phyloP scores from a whole-genome alignment of 1,140 invertebrate species.

The Leptinotarsa undecemlineata region DNA sequence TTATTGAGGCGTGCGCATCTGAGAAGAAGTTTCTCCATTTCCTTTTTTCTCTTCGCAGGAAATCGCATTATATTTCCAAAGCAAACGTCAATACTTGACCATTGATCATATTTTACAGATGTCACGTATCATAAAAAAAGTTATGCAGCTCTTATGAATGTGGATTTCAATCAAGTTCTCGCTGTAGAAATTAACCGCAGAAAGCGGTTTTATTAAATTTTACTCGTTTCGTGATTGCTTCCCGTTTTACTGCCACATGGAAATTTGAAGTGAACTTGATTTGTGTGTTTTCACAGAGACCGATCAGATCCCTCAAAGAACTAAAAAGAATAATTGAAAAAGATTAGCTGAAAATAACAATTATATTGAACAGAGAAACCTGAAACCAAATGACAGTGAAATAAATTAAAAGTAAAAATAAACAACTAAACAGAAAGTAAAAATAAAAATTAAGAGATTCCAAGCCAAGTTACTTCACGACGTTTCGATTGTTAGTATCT shows the following conservation, averaged over 20 bases:
- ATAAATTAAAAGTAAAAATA: no score
- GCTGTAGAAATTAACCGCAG: constrained; percentile 19
- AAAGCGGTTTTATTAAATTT: constrained; percentile 28
- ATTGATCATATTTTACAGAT: constrained; percentile 24
- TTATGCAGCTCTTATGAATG: background rate
- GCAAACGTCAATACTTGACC: background rate
- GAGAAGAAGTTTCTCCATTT: constrained; percentile 14
- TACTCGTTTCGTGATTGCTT: constrained; percentile 18
- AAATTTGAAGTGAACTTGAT: constrained; percentile 13
- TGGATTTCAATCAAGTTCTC: constrained; percentile 26
- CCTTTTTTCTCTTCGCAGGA: constrained; percentile 22
- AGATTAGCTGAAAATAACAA: no score
- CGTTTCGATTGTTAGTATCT: no score
- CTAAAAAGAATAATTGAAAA: no score
- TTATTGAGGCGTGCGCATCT: constrained; percentile 28
- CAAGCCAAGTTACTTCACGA: no score
- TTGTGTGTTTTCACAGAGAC: constrained; percentile 10
- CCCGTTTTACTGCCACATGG: constrained; percentile 15
- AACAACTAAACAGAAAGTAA: no score
- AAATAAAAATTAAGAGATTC: no score
- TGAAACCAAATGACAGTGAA: no score
- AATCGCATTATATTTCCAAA: constrained; percentile 5
- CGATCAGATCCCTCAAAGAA: background rate
- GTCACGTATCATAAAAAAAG: constrained; percentile 6
- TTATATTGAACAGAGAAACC: no score